Evolutionary conservation across 1,140 invertebrate genomes (phyloP).

Genomic region (Papilio dardanus): DNA sequence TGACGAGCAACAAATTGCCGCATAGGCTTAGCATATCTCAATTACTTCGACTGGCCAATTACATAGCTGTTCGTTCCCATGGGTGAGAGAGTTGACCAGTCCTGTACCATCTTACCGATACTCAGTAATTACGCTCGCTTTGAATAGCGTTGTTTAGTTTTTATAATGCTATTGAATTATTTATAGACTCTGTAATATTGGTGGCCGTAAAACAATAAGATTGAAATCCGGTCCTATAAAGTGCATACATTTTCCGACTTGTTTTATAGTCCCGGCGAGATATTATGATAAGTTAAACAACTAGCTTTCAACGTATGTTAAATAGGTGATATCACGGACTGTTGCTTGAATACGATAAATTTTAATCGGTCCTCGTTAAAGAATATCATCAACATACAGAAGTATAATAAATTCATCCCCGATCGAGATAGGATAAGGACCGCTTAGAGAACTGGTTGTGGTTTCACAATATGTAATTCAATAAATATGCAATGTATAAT

Average conservation of each 20-base stretch:
- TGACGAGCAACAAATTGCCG: slow-evolving; percentile 54
- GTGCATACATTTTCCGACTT: slow-evolving; percentile 40
- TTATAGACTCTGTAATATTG: slow-evolving; percentile 42
- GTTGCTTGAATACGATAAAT: slow-evolving; percentile 30
- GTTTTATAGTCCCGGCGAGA: slow-evolving; percentile 31
- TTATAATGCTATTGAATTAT: slow-evolving; percentile 47
- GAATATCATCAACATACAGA: slow-evolving; percentile 20
- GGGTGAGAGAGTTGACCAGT: slow-evolving; percentile 32
- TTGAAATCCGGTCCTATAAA: slow-evolving; percentile 39
- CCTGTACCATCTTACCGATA: slow-evolving; percentile 44
- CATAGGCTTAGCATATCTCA: slow-evolving; percentile 51
- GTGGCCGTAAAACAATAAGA: slow-evolving; percentile 40
- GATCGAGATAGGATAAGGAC: background rate
- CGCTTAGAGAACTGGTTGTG: background rate
- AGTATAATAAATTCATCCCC: slow-evolving; percentile 15
- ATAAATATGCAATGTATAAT: background rate
- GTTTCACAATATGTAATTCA: slow-evolving; percentile 5
- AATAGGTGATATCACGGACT: slow-evolving; percentile 33
- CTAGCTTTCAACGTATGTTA: slow-evolving; percentile 33
- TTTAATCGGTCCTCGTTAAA: slow-evolving; percentile 26
- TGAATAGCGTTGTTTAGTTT: slow-evolving; percentile 48
- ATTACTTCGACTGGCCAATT: slow-evolving; percentile 55
- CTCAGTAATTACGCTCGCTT: slow-evolving; percentile 55
- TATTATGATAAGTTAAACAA: slow-evolving; percentile 40
- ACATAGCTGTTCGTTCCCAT: slow-evolving; percentile 51